A percentile compares a stretch with the other conserved stretches of the same genome.
phyloP scores from a whole-genome alignment of 2,797 vertebrate genomes.

The Numenius phaeopus region DNA sequence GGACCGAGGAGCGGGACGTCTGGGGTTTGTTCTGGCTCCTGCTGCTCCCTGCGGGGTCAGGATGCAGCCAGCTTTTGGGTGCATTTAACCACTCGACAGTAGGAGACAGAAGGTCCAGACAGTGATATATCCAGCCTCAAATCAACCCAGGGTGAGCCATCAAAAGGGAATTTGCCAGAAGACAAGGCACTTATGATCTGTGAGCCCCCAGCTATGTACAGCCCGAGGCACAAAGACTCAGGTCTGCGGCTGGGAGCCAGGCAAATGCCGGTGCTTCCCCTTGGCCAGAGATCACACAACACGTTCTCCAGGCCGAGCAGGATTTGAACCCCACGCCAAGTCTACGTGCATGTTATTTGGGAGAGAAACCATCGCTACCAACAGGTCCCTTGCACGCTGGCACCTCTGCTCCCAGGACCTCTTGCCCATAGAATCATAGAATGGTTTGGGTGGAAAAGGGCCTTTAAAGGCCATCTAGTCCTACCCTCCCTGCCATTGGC shows the following conservation, averaged over 20 bases:
- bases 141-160: background rate
- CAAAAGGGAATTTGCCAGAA: conserved; percentile 22
- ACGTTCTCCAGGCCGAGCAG: accelerated
- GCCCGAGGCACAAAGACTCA: background rate
- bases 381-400: accelerated
- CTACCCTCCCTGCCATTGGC: background rate
- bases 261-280: background rate
- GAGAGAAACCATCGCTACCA: background rate
- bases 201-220: background rate
- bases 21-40: background rate
- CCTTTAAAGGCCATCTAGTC: background rate
- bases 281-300: background rate
- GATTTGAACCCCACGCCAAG: background rate
- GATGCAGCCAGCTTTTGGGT: background rate
- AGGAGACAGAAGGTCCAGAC: conserved; percentile 8
- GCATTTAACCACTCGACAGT: background rate
- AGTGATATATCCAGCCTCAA: background rate
- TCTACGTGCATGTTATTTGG: accelerated
- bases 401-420: background rate
- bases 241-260: background rate
- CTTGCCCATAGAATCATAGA: background rate
- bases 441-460: background rate
- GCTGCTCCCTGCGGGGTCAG: background rate
- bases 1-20: background rate
- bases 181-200: background rate